These are phyloP conservation scores for Gasterosteus nipponicus DNA, from an alignment of 2,113 vertebrate genomes.

Conservation along the genomic window DNA sequence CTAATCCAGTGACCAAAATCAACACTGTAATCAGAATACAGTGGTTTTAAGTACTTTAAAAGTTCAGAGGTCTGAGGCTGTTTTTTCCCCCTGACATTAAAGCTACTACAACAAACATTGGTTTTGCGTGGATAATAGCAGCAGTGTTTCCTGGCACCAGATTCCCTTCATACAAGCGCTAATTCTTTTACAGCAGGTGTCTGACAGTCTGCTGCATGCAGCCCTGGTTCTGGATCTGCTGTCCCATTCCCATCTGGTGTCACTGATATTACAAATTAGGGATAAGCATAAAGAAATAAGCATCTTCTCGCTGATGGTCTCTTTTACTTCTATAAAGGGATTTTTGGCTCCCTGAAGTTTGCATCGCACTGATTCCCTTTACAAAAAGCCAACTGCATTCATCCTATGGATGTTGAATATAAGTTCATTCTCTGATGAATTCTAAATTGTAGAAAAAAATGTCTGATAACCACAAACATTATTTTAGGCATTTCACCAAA, in stretches of 20 bases:
- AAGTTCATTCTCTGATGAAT: background rate
- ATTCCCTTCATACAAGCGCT: no score
- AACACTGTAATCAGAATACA: conserved; percentile 11
- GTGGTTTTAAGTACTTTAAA: background rate
- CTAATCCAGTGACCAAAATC: background rate
- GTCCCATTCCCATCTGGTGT: no score
- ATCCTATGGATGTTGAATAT: background rate
- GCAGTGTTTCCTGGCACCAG: background rate
- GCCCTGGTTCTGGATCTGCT: no score
- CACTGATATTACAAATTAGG: background rate
- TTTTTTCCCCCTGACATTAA: background rate
- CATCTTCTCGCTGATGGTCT: background rate
- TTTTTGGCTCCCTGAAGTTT: background rate
- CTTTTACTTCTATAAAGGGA: background rate
- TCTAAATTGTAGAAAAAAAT: background rate
- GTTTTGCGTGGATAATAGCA: background rate
- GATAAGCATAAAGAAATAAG: background rate
- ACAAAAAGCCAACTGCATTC: background rate
- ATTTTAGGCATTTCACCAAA: background rate
- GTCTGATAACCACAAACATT: background rate
- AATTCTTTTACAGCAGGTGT: no score
- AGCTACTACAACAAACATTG: background rate
- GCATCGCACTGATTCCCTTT: background rate
- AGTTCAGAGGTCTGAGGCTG: background rate
- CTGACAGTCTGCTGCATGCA: no score